Evolutionary conservation across 2,113 vertebrate genomes (phyloP).

Genomic region (Oceanites oceanicus): DNA sequence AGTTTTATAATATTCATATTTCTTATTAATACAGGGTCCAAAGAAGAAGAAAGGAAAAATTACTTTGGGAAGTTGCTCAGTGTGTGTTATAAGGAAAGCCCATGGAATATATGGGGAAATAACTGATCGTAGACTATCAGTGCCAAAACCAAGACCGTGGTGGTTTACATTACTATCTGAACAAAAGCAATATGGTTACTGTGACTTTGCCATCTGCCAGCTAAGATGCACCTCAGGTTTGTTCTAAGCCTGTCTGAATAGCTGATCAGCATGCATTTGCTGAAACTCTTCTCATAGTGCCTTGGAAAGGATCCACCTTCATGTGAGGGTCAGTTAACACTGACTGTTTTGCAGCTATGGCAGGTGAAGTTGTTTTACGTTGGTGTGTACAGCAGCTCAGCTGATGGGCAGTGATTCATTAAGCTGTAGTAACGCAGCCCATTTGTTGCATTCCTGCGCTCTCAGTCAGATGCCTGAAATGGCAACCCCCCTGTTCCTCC

Average conservation of each 20-base stretch:
- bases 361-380: neutral
- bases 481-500: neutral
- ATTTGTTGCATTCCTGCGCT: neutral
- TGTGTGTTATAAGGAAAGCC: neutral
- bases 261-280: neutral
- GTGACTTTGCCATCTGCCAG: neutral
- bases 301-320: neutral
- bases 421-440: neutral
- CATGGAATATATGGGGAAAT: neutral
- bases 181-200: neutral
- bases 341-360: neutral
- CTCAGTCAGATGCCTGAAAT: neutral
- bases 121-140: neutral
- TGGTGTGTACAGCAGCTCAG: neutral
- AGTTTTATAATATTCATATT: conserved; percentile 7
- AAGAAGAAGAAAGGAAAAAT: conserved; percentile 1
- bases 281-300: neutral
- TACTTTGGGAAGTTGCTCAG: neutral
- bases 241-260: neutral
- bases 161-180: neutral
- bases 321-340: neutral
- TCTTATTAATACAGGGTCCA: neutral
- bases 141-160: neutral
- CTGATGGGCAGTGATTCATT: neutral
- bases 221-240: neutral